Evolutionary conservation across 2,797 vertebrate genomes (phyloP), one percentile per base, ranked within the genome.

Genomic region (Arrhamphus sclerolepis): DNA sequence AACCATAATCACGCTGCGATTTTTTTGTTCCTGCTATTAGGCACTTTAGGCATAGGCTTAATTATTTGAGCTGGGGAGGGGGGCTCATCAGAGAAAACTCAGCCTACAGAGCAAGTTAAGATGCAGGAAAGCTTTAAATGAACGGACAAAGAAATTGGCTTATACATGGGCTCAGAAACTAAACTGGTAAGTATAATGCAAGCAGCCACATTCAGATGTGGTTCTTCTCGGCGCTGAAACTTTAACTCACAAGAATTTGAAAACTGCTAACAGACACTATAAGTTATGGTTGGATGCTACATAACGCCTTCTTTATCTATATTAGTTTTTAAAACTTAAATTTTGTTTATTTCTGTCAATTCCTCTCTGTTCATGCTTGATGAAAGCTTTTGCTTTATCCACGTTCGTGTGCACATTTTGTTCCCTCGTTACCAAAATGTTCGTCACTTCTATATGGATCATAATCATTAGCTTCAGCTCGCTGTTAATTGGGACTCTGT

Each of bases 41-140:
- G 75, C 51, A 68, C 82, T 81, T 82, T 85, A 78, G 78, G 81
- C 65, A 75, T 44, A 70, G 60, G 57, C 76, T 71, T 74, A 59
- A 75, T 79, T 84, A 71, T 84, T 62, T 82, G 65, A 66, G 40
- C 48, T 19, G 40, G 53, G 34, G 43, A 13, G 14, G 34, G 34
- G 41, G 54, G 24, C 52, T 44, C 40, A 47, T 72, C 48, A 39
- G 43, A 55, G 65, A 28, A 56, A 48, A 48, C 46, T 29, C 47
- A 28, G 24, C 14, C n/a, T 38, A 18, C 7, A 10, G 47, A 49
- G 26, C 9, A n/a, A 18, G 16, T 49, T 10, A 49, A 49, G 24
- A 28, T n/a, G 46, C 17, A 22, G 7, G 46, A 5, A 11, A 29
- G 24, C 20, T 46, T 3, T 46, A 21, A 46, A 46, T 46, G 10